Base-by-base conservation (phyloP, 2,113 vertebrate species). In the Nesospiza acunhae region DNA sequence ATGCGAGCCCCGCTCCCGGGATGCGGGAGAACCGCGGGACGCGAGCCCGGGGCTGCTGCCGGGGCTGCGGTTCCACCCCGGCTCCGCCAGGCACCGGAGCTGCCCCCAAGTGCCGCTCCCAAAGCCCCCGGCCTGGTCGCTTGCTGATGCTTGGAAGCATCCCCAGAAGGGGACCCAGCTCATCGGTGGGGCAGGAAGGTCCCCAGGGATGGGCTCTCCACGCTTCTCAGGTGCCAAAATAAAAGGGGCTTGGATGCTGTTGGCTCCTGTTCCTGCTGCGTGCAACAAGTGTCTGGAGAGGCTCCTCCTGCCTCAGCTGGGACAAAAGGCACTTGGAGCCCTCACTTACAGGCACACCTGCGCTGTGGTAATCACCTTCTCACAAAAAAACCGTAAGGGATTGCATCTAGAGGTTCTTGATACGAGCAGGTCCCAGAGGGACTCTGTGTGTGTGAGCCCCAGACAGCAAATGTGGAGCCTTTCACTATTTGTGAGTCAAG, bases 51-150 rank as follows among this genome's bases (percentile, higher is more conserved):
- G 26, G 49, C 50, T 28, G 37, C 2, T 9, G 56, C 27, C 2
- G 0, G 50, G 39, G 44, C 55, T 60, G 35, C 1, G 3, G 4
- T 6, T 33, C 68, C 33, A 3, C 0, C 3, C 1, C 1, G 1
- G 31, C 53, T 74, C 49, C 67, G 10, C 37, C 50, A 2, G 9
- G 21, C 3, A 11, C 35, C 2, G 0, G 16, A 8, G 44, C 21
- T 42, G 42, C 10, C 55, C 74, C 62, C 12, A 0, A 0, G n/a
- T 20, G 75, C 50, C 3, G 0, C 6, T 41, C 39, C 27, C 53
- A 69, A 73, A 84, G 20, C 27, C 3, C 0, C 21, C 1, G 62
- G 2, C 46, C 56, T 0, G 0, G 22, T 6, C 2, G 2, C n/a
- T 60, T 0, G 0, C 24, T 91, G 35, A 4, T 4, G 5, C 35